Conservation (phyloP, 1,140 invertebrate species). For the Helicoverpa zea region DNA sequence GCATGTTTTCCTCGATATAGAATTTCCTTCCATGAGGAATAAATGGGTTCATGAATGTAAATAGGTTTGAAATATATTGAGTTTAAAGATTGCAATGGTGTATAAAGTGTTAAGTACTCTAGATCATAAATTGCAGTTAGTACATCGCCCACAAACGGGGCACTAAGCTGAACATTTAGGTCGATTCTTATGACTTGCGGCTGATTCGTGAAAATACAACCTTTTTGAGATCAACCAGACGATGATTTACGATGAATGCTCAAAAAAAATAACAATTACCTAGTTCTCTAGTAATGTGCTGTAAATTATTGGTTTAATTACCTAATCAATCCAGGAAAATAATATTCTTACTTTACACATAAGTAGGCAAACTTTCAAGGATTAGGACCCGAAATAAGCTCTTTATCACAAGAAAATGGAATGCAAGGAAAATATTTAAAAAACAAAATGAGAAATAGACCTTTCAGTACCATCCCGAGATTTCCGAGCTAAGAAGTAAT, state of each 20-base stretch:
- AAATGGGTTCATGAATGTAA: conserved; percentile 33
- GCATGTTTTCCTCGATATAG: conserved; percentile 11
- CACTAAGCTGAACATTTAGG: conserved; percentile 36
- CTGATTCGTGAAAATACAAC: conserved; percentile 1
- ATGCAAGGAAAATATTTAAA: conserved; percentile 18
- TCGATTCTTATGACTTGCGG: conserved; percentile 18
- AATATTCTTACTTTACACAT: too few relatives aligned
- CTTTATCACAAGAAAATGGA: not conserved
- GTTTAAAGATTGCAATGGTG: conserved; percentile 19
- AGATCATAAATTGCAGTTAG: conserved; percentile 8
- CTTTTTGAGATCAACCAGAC: not conserved
- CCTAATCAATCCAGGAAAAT: too few relatives aligned
- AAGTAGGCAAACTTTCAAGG: too few relatives aligned
- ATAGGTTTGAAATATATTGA: conserved; percentile 35
- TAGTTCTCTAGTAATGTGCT: too few relatives aligned
- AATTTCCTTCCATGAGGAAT: conserved; percentile 14
- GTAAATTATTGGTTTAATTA: too few relatives aligned
- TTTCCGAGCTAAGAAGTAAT: conserved; percentile 15
- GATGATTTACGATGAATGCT: too few relatives aligned
- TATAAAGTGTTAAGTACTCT: conserved; percentile 28
- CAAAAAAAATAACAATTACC: too few relatives aligned
- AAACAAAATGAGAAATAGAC: conserved; percentile 14
- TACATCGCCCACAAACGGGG: conserved; percentile 34
- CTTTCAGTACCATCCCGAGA: not conserved
- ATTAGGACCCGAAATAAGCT: not conserved